A percentile compares a stretch with the other conserved stretches of the same genome.
phyloP scores from a whole-genome alignment of 1,140 invertebrate species.

The Drosophila orosa region DNA sequence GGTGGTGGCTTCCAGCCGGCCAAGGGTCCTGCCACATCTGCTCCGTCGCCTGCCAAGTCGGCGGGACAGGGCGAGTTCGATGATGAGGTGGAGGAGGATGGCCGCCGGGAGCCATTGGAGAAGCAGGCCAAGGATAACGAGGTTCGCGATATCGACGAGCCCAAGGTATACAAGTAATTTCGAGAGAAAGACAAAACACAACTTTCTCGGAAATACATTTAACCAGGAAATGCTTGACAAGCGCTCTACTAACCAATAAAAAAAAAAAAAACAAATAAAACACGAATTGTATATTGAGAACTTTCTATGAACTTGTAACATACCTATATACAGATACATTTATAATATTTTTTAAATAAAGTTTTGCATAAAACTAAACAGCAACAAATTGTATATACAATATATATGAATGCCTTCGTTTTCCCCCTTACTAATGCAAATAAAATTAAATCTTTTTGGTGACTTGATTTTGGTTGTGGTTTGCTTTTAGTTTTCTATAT shows the following conservation, averaged over 20 bases:
- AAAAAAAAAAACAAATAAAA: not conserved
- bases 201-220: conserved; percentile 34
- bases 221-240: conserved; percentile 61
- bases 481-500: conserved; percentile 13
- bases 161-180: conserved; percentile 60
- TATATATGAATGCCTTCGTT: conserved; percentile 52
- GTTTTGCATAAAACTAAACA: conserved; percentile 65
- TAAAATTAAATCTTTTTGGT: conserved; percentile 29
- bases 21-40: conserved; percentile 43
- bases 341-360: conserved; percentile 75
- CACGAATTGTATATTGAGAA: conserved; percentile 64
- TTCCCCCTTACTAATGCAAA: conserved; percentile 12
- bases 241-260: conserved; percentile 64
- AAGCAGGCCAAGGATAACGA: conserved; percentile 64
- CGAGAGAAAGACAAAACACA: conserved; percentile 19
- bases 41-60: conserved; percentile 18
- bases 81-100: conserved; percentile 52
- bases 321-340: conserved; percentile 59
- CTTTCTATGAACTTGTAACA: conserved; percentile 68
- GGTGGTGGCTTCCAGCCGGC: conserved; percentile 31
- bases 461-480: conserved; percentile 54
- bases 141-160: conserved; percentile 67
- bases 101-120: conserved; percentile 61
- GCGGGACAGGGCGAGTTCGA: conserved; percentile 41
- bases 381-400: conserved; percentile 34